Conservation (phyloP, 2,888 invertebrate genomes). For the Acanthosepion esculentum region DNA sequence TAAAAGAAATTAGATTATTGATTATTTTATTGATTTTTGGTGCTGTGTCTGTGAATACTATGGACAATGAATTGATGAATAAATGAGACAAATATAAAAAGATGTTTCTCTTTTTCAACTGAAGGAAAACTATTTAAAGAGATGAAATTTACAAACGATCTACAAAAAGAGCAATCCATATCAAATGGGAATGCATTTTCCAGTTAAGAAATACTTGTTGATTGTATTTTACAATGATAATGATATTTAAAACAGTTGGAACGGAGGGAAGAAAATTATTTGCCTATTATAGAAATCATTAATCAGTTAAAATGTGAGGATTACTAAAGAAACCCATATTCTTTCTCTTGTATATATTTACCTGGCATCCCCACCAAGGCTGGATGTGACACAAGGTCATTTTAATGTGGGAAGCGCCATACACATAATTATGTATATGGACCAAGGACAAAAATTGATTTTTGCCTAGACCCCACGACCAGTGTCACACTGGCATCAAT, state of each 20-base stretch:
- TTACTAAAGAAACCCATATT: neutral
- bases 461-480: too few relatives aligned
- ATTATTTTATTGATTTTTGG: neutral
- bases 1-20: constrained; percentile 18
- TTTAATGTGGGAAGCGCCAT: too few relatives aligned
- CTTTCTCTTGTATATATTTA: too few relatives aligned
- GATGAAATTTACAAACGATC: neutral
- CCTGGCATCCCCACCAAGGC: too few relatives aligned
- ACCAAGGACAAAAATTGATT: too few relatives aligned
- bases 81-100: neutral
- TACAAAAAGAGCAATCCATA: neutral
- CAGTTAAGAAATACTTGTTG: neutral
- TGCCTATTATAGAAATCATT: neutral
- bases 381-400: too few relatives aligned
- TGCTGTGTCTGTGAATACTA: neutral
- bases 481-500: too few relatives aligned
- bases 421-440: too few relatives aligned
- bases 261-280: neutral
- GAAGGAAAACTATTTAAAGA: neutral
- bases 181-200: neutral
- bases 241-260: neutral
- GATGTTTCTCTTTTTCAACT: neutral
- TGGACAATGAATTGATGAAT: neutral
- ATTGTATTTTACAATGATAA: neutral
- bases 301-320: neutral